These are phyloP conservation scores for Meriones psammophilus DNA, from an alignment of 2,797 vertebrate species.

Conservation along the genomic window DNA sequence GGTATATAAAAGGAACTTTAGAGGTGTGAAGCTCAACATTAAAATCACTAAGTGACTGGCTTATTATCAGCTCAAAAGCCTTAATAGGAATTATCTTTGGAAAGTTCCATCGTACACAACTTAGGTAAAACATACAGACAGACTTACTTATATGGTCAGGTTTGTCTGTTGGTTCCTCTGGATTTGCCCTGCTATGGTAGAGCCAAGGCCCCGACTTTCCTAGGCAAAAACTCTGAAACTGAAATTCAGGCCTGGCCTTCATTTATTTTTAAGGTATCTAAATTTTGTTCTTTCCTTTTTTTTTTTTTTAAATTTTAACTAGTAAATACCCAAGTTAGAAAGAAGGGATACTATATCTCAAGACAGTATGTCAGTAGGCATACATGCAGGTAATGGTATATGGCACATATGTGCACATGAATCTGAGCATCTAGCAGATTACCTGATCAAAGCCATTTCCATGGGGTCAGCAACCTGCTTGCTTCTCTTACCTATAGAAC, in stretches of 20 bases:
- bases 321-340: constrained; percentile 59
- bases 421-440: constrained; percentile 7
- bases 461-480: constrained; percentile 67
- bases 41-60: background rate
- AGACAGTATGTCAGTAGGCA: constrained; percentile 47
- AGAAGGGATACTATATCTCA: constrained; percentile 50
- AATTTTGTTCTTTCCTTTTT: constrained; percentile 46
- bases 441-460: constrained; percentile 58
- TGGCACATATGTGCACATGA: background rate
- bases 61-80: background rate
- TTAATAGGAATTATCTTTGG: constrained; percentile 29
- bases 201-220: background rate
- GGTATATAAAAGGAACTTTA: background rate
- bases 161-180: background rate
- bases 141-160: background rate
- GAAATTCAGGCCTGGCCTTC: background rate
- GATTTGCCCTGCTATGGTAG: background rate
- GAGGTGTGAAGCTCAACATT: background rate
- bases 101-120: constrained; percentile 58
- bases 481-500: constrained; percentile 59
- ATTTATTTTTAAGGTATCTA: constrained; percentile 51
- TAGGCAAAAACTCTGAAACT: background rate
- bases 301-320: background rate
- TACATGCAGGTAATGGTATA: background rate
- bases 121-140: constrained; percentile 51